Conservation (phyloP, 2,113 vertebrate species). For the Salminus brasiliensis region DNA sequence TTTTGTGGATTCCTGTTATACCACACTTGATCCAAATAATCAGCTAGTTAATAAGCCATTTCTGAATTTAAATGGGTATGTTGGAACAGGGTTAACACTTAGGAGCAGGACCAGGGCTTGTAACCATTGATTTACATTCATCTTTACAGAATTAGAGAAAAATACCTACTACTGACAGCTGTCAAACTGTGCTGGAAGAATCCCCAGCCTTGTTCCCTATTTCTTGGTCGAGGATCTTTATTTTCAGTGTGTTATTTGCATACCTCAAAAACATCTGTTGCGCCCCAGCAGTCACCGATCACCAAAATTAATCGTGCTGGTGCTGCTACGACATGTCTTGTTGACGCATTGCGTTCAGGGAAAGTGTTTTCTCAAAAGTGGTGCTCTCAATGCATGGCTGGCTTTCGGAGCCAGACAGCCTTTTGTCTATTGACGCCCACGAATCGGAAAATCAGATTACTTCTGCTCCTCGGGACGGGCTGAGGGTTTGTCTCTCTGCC, state of each 20-base stretch:
- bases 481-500: slow-evolving; percentile 6
- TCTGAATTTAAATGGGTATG: neutral
- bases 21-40: neutral
- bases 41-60: neutral
- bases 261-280: slow-evolving; percentile 47
- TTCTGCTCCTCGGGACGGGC: slow-evolving; percentile 24
- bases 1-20: neutral
- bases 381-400: neutral
- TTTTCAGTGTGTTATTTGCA: slow-evolving; percentile 15
- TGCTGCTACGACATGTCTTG: slow-evolving; percentile 7
- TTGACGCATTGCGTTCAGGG: neutral
- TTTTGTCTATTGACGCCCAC: slow-evolving; percentile 11
- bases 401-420: slow-evolving; percentile 8
- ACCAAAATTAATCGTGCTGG: slow-evolving; percentile 27
- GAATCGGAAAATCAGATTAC: slow-evolving; percentile 25
- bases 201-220: neutral
- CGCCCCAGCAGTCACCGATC: slow-evolving; percentile 4
- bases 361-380: slow-evolving; percentile 4
- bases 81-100: no score
- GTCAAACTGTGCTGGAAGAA: neutral
- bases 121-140: neutral
- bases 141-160: neutral
- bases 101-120: neutral
- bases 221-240: neutral
- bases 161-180: neutral